Base-by-base conservation (phyloP, 1,140 invertebrate genomes). In the Diabrotica virgifera region DNA sequence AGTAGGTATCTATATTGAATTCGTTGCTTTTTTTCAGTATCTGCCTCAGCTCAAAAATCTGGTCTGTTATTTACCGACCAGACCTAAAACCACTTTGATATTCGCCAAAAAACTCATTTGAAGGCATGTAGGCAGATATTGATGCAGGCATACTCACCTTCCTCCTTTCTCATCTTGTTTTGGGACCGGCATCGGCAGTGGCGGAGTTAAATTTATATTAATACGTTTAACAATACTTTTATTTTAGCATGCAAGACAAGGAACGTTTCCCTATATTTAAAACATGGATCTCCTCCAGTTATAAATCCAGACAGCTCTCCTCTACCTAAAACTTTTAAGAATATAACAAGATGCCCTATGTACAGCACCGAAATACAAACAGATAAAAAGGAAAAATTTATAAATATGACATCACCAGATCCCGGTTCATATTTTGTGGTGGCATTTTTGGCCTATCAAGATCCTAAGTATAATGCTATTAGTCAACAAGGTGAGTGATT, bases 391-490 rank as follows among this genome's bases (percentile, higher is more conserved):
- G 78, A 81, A 69, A 78, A 82, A 50, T 79, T 78, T 64, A 80
- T 87, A 40, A 82, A 80, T 65, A 81, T 89, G 11, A 80, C 82
- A 11, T 84, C 85, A 53, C 91, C 91, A 0, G 78, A 85, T 8
- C 84, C 90, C 0, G 91, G 91, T 3, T 86, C 87, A 70, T 94
- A 91, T 90, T 94, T 89, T 80, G 88, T 86, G 0, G 84, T 90
- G 37, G 88, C 88, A 6, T 93, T 91, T 79, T 80, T 91, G 63
- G 85, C 87, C 36, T 90, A 88, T 86, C 81, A 83, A 24, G 86
- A 90, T 82, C 89, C 89, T 6, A 83, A 85, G 70, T 82, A 82
- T 36, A 84, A 86, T 64, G 85, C 85, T 69, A 90, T 91, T 68
- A 85, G 85, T 67, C 89, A 90, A 69, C 84, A 90, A 85, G 90